phyloP scores from a whole-genome alignment of 2,888 invertebrate species.

The Rhagium mordax region DNA sequence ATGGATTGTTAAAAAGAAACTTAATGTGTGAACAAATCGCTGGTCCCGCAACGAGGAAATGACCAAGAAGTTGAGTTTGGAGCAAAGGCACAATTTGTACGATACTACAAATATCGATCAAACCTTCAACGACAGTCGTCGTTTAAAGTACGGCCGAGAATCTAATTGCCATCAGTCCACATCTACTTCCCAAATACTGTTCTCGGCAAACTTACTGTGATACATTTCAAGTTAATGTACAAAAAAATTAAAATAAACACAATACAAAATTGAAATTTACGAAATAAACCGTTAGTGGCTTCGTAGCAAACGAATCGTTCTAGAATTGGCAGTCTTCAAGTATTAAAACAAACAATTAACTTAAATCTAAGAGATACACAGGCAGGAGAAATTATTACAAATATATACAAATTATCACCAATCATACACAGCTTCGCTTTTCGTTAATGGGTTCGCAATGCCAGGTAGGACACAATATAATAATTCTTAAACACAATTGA shows the following conservation, averaged over 20 bases:
- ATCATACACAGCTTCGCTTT: slow-evolving; percentile 62
- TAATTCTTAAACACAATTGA: background rate
- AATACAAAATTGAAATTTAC: slow-evolving; percentile 10
- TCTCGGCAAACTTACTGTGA: slow-evolving; percentile 42
- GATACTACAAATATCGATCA: slow-evolving; percentile 30
- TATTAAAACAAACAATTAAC: slow-evolving; percentile 45
- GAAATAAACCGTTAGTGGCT: slow-evolving; percentile 35
- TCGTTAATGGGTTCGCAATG: slow-evolving; percentile 26
- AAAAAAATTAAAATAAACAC: slow-evolving; percentile 6
- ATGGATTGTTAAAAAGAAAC: slow-evolving; percentile 27
- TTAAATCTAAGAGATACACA: slow-evolving; percentile 47
- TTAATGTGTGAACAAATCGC: slow-evolving; percentile 38
- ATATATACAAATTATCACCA: slow-evolving; percentile 62
- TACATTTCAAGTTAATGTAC: slow-evolving; percentile 31
- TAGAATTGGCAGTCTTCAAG: slow-evolving; percentile 54
- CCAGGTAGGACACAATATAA: slow-evolving; percentile 43
- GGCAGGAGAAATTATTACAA: slow-evolving; percentile 52
- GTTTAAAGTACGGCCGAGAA: slow-evolving; percentile 23
- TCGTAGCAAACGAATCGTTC: slow-evolving; percentile 10
- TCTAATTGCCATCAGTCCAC: slow-evolving; percentile 48
- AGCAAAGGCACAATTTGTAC: slow-evolving; percentile 55
- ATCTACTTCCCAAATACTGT: slow-evolving; percentile 51
- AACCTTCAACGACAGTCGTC: background rate
- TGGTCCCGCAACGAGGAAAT: slow-evolving; percentile 54
- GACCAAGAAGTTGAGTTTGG: slow-evolving; percentile 47